These are phyloP conservation scores for Phyto melanocephala DNA, from an alignment of 2,888 invertebrate species.

Conservation along the genomic window DNA sequence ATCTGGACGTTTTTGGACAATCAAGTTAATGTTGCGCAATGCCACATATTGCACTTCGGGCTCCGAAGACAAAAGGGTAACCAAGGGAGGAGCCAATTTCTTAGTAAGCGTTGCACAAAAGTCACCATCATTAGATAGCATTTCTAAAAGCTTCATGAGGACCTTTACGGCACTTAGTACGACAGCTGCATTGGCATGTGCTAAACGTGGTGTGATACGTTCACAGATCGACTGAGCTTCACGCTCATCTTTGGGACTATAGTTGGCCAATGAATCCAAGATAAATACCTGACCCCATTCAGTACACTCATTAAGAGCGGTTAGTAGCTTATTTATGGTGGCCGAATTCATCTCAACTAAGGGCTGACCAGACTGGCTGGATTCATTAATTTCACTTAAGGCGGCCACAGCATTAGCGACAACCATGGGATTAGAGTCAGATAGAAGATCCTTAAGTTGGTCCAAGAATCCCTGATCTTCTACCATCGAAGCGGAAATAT, in stretches of 20 bases:
- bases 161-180: constrained; percentile 98
- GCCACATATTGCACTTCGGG: constrained; percentile 99
- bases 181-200: constrained; percentile 99
- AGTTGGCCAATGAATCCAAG: constrained; percentile 97
- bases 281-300: constrained; percentile 99
- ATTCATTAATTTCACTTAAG: constrained; percentile 98
- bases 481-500: constrained; percentile 90
- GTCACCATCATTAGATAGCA: constrained; percentile 95
- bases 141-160: constrained; percentile 98
- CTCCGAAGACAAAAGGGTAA: constrained; percentile 97
- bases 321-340: constrained; percentile 98
- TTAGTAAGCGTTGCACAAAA: constrained; percentile 96
- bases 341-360: constrained; percentile 97
- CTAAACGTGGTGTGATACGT: constrained; percentile 96
- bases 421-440: constrained; percentile 99
- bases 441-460: constrained; percentile 96
- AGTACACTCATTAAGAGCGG: constrained; percentile 99
- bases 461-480: constrained; percentile 94
- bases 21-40: constrained; percentile 97
- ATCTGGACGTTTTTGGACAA: constrained; percentile 99
- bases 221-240: constrained; percentile 99
- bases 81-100: constrained; percentile 98
- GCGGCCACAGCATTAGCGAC: constrained; percentile 99
- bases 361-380: constrained; percentile 95
- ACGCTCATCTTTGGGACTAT: constrained; percentile 96